Base-by-base conservation (phyloP, 2,888 invertebrate genomes). In the Linhomoeus sp. region DNA sequence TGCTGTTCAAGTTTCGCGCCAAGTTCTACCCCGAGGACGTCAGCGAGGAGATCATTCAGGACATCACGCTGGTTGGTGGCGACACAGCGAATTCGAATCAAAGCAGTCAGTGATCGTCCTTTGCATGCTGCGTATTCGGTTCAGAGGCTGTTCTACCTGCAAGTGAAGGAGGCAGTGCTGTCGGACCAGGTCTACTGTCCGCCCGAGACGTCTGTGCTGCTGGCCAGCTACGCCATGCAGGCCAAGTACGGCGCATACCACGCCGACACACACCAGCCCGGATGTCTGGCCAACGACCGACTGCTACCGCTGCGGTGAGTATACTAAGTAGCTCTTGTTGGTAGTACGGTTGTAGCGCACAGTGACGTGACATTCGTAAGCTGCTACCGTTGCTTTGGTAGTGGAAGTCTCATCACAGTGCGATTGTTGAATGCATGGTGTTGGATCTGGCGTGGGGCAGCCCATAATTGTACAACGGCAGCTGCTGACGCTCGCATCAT, bases 1-100 rank as follows among this genome's bases (percentile, higher is more conserved):
- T 97, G 56, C 88, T 90, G 72, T 97, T 99, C 76, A 88, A 90
- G 70, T 97, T 97, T 76, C 82, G 94, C 60, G 92, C 92, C 68
- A 99, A 97, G 76, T 97, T 97, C 75, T 97, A 88, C 72, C 97
- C 97, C 2, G 97, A 97, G 70, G 97, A 99, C 72, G 97, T 94
- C 37, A 84, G 87, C 43, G 92, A 94, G 68, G 97, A 97, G 72
- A 77, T 97, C 57, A 97, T 99, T 63, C 97, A 99, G 72, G 97
- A 99, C 69, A 92, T 97, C 67, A 97, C 97, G 57, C 76, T 92
- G 70, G 74, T 75, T 58, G 41, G 45, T 47, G n/a, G 33, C 24
- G 26, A 37, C 43, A 23, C 20, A 5, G 23, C 29, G 23, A n/a
- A n/a, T n/a, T n/a, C n/a, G n/a, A n/a, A n/a, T n/a, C n/a, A n/a